Evolutionary conservation across 92 coral and sea anemone species (phyloP).

Genomic region (Pocillopora grandis): DNA sequence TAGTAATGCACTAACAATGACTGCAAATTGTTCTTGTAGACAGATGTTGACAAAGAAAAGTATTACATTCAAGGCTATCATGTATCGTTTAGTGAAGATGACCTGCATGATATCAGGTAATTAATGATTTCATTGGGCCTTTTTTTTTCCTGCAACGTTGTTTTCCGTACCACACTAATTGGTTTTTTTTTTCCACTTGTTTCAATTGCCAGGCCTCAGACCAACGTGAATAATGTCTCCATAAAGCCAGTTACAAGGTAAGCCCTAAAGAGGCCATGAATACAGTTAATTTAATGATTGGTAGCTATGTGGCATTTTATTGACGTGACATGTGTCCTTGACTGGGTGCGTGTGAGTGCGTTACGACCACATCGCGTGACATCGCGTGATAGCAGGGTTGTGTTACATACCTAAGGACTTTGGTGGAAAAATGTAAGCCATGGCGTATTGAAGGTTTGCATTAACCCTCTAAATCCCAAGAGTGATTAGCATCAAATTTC

Average conservation of each 20-base stretch:
- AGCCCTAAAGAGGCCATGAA: not conserved
- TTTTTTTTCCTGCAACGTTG: not conserved
- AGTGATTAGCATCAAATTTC: too few relatives aligned
- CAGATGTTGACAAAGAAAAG: conserved; percentile 43
- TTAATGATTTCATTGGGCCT: not conserved
- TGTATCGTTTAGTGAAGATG: conserved; percentile 72
- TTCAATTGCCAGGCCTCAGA: conserved; percentile 52
- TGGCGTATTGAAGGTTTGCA: too few relatives aligned
- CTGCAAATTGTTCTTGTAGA: conserved; percentile 16
- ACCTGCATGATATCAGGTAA: conserved; percentile 81
- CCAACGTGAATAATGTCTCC: conserved; percentile 59
- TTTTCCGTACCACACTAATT: not conserved
- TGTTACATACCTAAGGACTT: too few relatives aligned
- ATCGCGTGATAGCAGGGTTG: too few relatives aligned
- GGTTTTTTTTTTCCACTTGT: not conserved
- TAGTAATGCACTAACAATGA: too few relatives aligned
- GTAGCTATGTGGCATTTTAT: not conserved
- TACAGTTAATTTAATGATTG: not conserved
- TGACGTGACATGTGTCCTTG: too few relatives aligned
- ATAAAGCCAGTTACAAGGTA: conserved; percentile 56
- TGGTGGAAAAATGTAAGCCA: too few relatives aligned
- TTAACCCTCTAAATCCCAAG: too few relatives aligned
- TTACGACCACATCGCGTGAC: too few relatives aligned
- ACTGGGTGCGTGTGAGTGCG: too few relatives aligned
- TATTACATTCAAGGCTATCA: conserved; percentile 73